Conservation (phyloP, 2,797 vertebrate species). For the Myioborus melanocephalus region DNA sequence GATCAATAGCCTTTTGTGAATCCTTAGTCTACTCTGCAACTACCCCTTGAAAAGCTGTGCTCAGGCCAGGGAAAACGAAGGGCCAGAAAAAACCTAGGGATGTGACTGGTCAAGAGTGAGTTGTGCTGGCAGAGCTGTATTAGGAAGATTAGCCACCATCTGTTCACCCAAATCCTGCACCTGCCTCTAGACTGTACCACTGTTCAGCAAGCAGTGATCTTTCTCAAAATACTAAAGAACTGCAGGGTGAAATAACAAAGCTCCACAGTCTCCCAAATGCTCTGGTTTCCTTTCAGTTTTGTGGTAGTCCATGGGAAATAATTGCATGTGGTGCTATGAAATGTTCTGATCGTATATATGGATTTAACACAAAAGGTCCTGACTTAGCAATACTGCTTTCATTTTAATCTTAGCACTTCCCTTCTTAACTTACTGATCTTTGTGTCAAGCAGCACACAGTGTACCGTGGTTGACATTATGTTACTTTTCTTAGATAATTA, state of each 20-base stretch:
- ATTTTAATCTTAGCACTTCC: background rate
- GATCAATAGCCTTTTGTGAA: conserved; percentile 11
- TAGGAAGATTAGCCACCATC: conserved; percentile 60
- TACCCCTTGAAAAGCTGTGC: background rate
- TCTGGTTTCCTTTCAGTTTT: background rate
- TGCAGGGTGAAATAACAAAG: background rate
- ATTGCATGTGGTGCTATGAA: background rate
- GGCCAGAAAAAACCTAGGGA: background rate
- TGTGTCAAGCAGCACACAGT: background rate
- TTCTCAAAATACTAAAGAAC: conserved; percentile 14
- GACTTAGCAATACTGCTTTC: background rate
- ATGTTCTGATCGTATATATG: background rate
- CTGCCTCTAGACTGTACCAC: conserved; percentile 21
- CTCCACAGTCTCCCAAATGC: background rate
- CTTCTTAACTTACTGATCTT: background rate
- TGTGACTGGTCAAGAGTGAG: conserved; percentile 26
- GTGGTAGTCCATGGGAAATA: background rate
- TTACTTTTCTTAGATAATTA: background rate
- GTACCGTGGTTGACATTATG: background rate
- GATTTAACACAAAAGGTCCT: background rate
- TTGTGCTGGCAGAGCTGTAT: conserved; percentile 30
- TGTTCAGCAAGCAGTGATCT: background rate
- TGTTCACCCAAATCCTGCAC: conserved; percentile 48
- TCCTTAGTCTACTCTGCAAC: background rate
- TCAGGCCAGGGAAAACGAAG: background rate